phyloP scores from a whole-genome alignment of 2,113 vertebrate species.

The Sprattus sprattus region DNA sequence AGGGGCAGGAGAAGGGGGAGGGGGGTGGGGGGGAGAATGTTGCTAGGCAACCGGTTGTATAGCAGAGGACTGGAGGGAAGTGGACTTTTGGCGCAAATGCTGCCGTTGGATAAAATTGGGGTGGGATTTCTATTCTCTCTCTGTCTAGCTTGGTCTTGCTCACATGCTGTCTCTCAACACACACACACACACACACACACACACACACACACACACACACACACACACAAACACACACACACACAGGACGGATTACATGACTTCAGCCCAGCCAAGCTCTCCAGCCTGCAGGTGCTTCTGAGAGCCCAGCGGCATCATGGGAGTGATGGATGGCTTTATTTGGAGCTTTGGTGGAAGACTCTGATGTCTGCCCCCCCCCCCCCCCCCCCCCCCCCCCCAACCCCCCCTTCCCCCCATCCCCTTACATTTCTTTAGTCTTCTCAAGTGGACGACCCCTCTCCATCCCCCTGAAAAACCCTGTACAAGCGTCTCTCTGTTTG shows the following conservation, averaged over 20 bases:
- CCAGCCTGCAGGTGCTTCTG: neutral
- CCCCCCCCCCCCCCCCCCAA: neutral
- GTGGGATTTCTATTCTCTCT: neutral
- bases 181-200: too few species aligned
- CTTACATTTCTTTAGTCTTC: neutral
- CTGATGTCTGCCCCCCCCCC: neutral
- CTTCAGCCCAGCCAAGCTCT: neutral
- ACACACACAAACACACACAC: too few species aligned
- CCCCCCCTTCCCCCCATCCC: neutral
- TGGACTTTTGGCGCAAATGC: constrained; percentile 10
- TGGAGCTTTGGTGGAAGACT: neutral
- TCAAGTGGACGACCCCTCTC: constrained; percentile 7
- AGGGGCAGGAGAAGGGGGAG: constrained; percentile 10
- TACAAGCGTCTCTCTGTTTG: constrained; percentile 53
- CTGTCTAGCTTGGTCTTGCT: neutral
- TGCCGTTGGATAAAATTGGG: constrained; percentile 10
- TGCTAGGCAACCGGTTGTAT: constrained; percentile 70
- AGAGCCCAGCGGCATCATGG: neutral
- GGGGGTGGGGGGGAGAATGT: constrained; percentile 46
- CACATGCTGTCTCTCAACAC: neutral
- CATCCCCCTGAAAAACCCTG: constrained; percentile 22
- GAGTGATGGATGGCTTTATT: neutral
- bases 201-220: too few species aligned
- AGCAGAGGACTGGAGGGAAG: constrained; percentile 41
- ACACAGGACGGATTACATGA: neutral